These are phyloP conservation scores for Fabriciana adippe DNA, from an alignment of 2,888 invertebrate genomes.

Conservation along the genomic window DNA sequence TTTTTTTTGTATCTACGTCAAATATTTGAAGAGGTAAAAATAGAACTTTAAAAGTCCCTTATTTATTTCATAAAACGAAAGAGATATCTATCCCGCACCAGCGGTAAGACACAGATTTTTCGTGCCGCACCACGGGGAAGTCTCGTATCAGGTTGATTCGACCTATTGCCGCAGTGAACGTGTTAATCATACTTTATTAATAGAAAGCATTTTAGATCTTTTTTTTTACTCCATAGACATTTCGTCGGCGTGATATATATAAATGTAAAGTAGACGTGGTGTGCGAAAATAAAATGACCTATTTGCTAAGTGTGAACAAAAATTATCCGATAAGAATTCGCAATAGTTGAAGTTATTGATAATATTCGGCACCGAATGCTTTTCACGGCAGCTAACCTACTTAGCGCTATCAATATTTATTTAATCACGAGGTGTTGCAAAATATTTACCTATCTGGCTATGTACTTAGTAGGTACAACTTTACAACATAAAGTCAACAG, in stretches of 20 bases:
- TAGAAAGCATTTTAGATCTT: slow-evolving; percentile 47
- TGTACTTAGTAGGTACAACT: slow-evolving; percentile 32
- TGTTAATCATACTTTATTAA: slow-evolving; percentile 54
- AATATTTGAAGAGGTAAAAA: no score
- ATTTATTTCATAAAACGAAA: no score
- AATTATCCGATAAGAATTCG: slow-evolving; percentile 68
- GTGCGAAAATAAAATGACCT: slow-evolving; percentile 67
- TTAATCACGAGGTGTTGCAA: slow-evolving; percentile 66
- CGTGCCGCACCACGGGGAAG: no score
- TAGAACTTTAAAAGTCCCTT: no score
- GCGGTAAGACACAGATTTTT: no score
- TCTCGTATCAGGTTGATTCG: no score
- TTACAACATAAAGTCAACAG: slow-evolving; percentile 10
- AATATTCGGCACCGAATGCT: slow-evolving; percentile 72
- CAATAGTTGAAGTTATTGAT: slow-evolving; percentile 74
- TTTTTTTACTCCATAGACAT: slow-evolving; percentile 60
- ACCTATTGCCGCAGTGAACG: no score
- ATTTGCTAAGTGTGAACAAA: slow-evolving; percentile 66
- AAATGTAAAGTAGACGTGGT: slow-evolving; percentile 49
- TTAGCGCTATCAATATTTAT: slow-evolving; percentile 73
- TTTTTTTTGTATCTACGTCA: no score
- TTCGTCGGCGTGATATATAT: slow-evolving; percentile 51
- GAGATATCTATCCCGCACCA: no score
- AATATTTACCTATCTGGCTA: slow-evolving; percentile 52
- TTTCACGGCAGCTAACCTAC: slow-evolving; percentile 76